phyloP scores from a whole-genome alignment of 2,113 vertebrate species.

The Pimephales promelas region DNA sequence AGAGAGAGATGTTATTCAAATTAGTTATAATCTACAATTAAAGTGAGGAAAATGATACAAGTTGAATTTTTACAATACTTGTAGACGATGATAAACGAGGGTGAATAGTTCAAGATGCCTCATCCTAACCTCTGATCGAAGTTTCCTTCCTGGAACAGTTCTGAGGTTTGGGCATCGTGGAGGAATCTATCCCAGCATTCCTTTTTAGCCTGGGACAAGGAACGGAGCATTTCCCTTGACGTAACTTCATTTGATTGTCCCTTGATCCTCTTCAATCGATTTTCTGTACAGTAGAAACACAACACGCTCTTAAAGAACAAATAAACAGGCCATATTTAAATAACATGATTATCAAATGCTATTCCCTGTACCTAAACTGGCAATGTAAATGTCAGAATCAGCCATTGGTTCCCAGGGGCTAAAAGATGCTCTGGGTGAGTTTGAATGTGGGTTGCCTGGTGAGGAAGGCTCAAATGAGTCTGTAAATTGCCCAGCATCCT shows the following conservation, averaged over 20 bases:
- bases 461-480: conserved; percentile 83
- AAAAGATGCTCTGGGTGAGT: conserved; percentile 26
- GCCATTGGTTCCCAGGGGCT: conserved; percentile 89
- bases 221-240: conserved; percentile 92
- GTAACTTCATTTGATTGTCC: conserved; percentile 90
- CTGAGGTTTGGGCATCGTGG: conserved; percentile 87
- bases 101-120: neutral
- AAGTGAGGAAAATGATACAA: neutral
- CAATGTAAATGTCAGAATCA: conserved; percentile 91
- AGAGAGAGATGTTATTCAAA: neutral
- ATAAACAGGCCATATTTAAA: neutral
- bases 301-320: neutral
- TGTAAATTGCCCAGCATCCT: conserved; percentile 75
- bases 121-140: conserved; percentile 83
- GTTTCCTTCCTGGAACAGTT: conserved; percentile 84
- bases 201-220: conserved; percentile 92
- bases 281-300: conserved; percentile 76
- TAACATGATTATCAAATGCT: neutral
- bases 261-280: conserved; percentile 89
- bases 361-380: conserved; percentile 84
- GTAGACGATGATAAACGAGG: neutral
- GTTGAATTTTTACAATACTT: neutral
- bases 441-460: conserved; percentile 45
- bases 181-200: conserved; percentile 97
- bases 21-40: neutral